A percentile compares a stretch with the other conserved stretches of the same genome.
phyloP scores from a whole-genome alignment of 2,797 vertebrate species.

The Betta splendens region DNA sequence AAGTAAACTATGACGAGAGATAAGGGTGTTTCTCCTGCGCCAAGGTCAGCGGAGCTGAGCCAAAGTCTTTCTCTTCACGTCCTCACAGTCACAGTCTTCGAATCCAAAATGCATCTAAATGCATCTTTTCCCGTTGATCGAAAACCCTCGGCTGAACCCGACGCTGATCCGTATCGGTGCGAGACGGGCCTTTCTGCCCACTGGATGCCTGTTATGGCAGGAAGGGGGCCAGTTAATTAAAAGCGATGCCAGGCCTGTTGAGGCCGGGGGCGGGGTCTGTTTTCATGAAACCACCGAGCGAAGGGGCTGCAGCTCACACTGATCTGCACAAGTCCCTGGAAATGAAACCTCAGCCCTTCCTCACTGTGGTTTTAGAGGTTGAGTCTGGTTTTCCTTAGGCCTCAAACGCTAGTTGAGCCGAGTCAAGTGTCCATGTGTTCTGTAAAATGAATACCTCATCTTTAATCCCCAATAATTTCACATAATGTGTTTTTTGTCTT shows the following conservation, averaged over 20 bases:
- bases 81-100: background rate
- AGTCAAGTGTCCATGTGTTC: too few species aligned
- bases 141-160: slow-evolving; percentile 49
- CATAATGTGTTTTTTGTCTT: too few species aligned
- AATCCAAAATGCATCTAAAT: slow-evolving; percentile 29
- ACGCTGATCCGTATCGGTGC: slow-evolving; percentile 65
- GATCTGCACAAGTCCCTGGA: background rate
- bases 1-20: slow-evolving; percentile 56
- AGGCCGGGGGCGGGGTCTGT: slow-evolving; percentile 63
- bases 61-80: slow-evolving; percentile 24
- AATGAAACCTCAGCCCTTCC: background rate
- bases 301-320: too few species aligned
- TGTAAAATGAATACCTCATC: too few species aligned
- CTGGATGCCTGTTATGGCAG: slow-evolving; percentile 59
- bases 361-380: too few species aligned
- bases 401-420: too few species aligned
- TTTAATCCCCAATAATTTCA: too few species aligned
- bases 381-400: too few species aligned
- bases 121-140: too few species aligned
- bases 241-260: slow-evolving; percentile 58
- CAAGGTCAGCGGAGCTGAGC: slow-evolving; percentile 36
- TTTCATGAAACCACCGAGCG: slow-evolving; percentile 46
- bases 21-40: slow-evolving; percentile 44
- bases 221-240: slow-evolving; percentile 75
- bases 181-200: slow-evolving; percentile 59